These are phyloP conservation scores for Eleutherodactylus coqui DNA, from an alignment of 2,797 vertebrate species.

Conservation along the genomic window DNA sequence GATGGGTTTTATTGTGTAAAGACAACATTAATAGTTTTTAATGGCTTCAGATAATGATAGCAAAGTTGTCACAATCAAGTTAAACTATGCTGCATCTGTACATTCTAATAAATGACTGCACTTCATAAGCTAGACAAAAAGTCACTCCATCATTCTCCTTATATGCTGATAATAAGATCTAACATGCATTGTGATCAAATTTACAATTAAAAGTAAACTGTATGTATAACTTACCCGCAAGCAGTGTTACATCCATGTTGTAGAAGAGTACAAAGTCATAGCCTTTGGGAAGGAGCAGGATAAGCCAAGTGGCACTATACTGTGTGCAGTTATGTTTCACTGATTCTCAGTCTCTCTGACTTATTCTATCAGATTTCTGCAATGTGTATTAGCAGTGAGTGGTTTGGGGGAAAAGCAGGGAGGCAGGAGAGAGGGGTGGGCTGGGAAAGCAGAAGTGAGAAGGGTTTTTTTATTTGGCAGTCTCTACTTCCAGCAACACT, in stretches of 20 bases:
- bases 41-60: too few relatives aligned
- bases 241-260: neutral
- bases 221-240: conserved; percentile 36
- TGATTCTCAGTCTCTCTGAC: neutral
- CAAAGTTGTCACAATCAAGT: too few relatives aligned
- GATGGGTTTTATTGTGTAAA: too few relatives aligned
- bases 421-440: conserved; percentile 39
- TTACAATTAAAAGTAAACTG: neutral
- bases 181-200: neutral
- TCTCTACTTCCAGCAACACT: conserved; percentile 50
- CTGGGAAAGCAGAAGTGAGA: conserved; percentile 21
- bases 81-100: neutral
- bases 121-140: neutral
- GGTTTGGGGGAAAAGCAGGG: conserved; percentile 50
- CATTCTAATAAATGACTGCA: neutral
- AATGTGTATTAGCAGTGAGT: conserved; percentile 52
- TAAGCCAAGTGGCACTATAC: neutral
- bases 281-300: neutral
- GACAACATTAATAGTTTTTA: too few relatives aligned
- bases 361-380: conserved; percentile 48
- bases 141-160: neutral
- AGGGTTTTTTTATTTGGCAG: conserved; percentile 41
- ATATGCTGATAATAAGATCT: neutral
- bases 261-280: neutral
- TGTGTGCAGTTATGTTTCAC: neutral